Percentiles rank a stretch among this genome's conserved stretches.
These are phyloP conservation scores for Spisula subtruncata DNA, from an alignment of 2,888 invertebrate genomes.

Conservation along the genomic window DNA sequence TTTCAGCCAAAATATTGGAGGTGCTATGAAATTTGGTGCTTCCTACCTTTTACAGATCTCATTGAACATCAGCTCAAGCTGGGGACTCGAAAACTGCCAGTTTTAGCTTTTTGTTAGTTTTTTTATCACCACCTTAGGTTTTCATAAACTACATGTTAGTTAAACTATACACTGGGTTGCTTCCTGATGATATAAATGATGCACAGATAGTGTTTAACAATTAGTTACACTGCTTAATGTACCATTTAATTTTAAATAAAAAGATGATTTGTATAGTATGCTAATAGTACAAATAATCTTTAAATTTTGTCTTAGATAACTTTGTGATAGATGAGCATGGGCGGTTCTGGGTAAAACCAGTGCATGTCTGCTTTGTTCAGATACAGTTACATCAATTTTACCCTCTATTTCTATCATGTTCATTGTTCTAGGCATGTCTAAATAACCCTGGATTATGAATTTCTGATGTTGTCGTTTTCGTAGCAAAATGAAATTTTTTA, in stretches of 20 bases:
- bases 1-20: constrained; percentile 64
- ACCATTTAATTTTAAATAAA: neutral
- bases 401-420: no score
- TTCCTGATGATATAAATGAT: constrained; percentile 27
- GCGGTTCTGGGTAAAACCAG: no score
- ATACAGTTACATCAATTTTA: no score
- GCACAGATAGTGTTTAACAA: neutral
- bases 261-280: neutral
- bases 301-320: no score
- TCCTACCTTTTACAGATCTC: constrained; percentile 64
- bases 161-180: constrained; percentile 53
- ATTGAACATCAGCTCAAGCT: constrained; percentile 49
- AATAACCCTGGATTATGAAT: no score
- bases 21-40: constrained; percentile 64
- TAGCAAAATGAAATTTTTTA: no score
- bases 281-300: neutral
- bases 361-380: no score
- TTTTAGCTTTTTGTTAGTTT: constrained; percentile 31
- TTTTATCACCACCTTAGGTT: constrained; percentile 26
- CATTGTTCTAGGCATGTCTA: no score
- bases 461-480: no score
- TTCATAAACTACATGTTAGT: neutral
- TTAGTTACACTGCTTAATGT: neutral
- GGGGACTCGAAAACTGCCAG: constrained; percentile 28
- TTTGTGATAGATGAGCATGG: no score